phyloP scores from a whole-genome alignment of 2,113 vertebrate species.

The Ageneiosus marmoratus region DNA sequence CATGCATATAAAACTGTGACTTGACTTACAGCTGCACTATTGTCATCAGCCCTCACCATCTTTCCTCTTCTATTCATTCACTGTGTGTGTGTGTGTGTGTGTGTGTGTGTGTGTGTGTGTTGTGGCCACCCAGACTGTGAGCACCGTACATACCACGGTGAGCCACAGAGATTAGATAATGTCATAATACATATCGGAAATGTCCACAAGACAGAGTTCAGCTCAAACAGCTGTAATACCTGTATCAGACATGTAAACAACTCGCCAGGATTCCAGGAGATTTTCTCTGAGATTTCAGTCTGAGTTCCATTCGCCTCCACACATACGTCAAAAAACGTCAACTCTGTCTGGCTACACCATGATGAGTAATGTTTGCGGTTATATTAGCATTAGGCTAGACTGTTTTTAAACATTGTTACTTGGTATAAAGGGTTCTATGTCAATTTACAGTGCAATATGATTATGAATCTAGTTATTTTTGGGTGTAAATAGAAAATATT shows the following conservation, averaged over 20 bases:
- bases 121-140: slow-evolving; percentile 30
- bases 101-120: slow-evolving; percentile 22
- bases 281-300: slow-evolving; percentile 18
- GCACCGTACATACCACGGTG: slow-evolving; percentile 43
- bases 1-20: no score
- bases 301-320: slow-evolving; percentile 13
- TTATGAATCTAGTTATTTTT: background rate
- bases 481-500: background rate
- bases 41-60: slow-evolving; percentile 1
- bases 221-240: slow-evolving; percentile 43
- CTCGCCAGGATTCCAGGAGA: slow-evolving; percentile 14
- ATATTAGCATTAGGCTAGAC: background rate
- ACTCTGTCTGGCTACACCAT: background rate
- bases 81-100: slow-evolving; percentile 23
- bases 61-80: slow-evolving; percentile 22
- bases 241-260: slow-evolving; percentile 51
- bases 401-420: background rate
- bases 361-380: background rate
- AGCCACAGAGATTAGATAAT: slow-evolving; percentile 54
- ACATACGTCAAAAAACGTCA: background rate
- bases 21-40: no score
- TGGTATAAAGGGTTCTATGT: background rate
- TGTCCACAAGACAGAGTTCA: slow-evolving; percentile 30
- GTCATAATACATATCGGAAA: slow-evolving; percentile 45
- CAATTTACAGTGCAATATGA: background rate